A percentile compares a stretch with the other conserved stretches of the same genome.
Conservation (phyloP, 2,113 vertebrate species). For the Steatornis caripensis region DNA sequence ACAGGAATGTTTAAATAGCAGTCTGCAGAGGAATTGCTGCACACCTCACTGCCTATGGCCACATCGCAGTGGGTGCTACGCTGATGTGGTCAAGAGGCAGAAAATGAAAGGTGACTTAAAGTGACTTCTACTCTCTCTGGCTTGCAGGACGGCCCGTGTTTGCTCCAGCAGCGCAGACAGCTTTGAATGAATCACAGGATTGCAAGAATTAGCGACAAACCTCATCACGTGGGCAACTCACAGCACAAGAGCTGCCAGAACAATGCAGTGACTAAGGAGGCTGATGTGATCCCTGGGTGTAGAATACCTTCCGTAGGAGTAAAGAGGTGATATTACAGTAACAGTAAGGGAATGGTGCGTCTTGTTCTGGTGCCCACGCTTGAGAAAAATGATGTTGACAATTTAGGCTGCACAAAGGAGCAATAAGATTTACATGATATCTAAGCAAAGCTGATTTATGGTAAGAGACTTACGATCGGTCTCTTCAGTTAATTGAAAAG, state of each 20-base stretch:
- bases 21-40: neutral
- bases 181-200: slow-evolving; percentile 27
- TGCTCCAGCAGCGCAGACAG: neutral
- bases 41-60: neutral
- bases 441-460: slow-evolving; percentile 6
- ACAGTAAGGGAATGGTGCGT: neutral
- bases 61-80: neutral
- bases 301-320: neutral
- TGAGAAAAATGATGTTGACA: neutral
- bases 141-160: neutral
- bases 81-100: neutral
- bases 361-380: neutral
- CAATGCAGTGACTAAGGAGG: neutral
- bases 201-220: neutral
- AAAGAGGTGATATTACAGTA: neutral
- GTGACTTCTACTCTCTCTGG: neutral
- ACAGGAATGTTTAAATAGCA: neutral
- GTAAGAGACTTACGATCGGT: neutral
- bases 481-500: neutral
- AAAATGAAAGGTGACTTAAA: neutral
- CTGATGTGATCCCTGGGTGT: neutral
- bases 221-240: accelerated
- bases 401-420: neutral
- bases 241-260: neutral
- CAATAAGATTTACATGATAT: neutral